phyloP scores from a whole-genome alignment of 2,888 invertebrate genomes.

The Zaprionus lineosus region DNA sequence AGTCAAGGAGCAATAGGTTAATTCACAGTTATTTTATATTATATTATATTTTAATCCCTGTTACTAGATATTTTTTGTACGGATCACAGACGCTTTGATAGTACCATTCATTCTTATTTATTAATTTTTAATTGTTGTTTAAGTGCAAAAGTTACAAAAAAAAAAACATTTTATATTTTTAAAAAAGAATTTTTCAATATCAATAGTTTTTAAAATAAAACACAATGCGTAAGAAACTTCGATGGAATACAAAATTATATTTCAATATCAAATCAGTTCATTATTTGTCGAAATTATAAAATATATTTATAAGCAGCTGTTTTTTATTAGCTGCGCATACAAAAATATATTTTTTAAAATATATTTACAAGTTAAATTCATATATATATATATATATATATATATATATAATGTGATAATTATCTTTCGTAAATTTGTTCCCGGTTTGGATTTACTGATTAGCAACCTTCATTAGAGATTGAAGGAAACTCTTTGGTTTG shows the following conservation, averaged over 20 bases:
- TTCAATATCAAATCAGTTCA: slow-evolving; percentile 54
- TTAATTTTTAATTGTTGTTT: slow-evolving; percentile 33
- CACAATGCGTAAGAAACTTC: slow-evolving; percentile 4
- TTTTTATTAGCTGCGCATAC: slow-evolving; percentile 34
- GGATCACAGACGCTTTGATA: slow-evolving; percentile 16
- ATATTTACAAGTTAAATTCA: too few relatives aligned
- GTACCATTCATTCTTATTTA: slow-evolving; percentile 28
- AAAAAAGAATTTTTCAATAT: background rate
- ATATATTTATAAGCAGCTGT: slow-evolving; percentile 23
- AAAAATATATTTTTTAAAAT: slow-evolving; percentile 34
- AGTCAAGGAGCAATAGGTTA: slow-evolving; percentile 4
- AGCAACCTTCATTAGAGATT: slow-evolving; percentile 32
- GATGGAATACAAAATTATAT: slow-evolving; percentile 38
- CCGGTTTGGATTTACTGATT: slow-evolving; percentile 41
- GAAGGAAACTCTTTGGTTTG: slow-evolving; percentile 63
- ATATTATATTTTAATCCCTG: slow-evolving; percentile 11
- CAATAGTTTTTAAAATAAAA: slow-evolving; percentile 7
- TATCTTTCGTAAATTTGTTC: slow-evolving; percentile 49
- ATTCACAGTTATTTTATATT: slow-evolving; percentile 5
- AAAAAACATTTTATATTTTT: background rate
- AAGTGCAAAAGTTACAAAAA: slow-evolving; percentile 7
- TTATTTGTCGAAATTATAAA: slow-evolving; percentile 32
- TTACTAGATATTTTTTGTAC: slow-evolving; percentile 14
- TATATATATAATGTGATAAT: slow-evolving; percentile 21
- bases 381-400: slow-evolving; percentile 17